These are phyloP conservation scores for Ormyrus rosae DNA, from an alignment of 2,888 invertebrate species.

Conservation along the genomic window DNA sequence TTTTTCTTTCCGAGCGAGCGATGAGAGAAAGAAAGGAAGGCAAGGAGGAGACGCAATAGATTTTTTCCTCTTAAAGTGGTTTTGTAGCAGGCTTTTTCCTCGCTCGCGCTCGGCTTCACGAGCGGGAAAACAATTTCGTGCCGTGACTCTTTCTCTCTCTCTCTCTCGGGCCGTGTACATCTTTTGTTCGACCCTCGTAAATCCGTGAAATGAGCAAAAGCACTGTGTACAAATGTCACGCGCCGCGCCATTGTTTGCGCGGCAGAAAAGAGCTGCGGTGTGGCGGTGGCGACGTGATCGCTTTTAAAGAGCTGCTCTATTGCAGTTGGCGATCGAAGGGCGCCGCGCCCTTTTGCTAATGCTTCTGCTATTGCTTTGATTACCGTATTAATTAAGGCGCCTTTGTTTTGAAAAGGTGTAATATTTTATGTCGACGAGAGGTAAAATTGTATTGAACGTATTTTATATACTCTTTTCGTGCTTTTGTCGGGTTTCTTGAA, in stretches of 20 bases:
- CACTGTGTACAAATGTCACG: conserved; percentile 57
- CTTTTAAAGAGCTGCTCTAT: conserved; percentile 13
- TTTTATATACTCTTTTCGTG: too few relatives aligned
- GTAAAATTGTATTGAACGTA: too few relatives aligned
- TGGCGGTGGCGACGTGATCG: conserved; percentile 36
- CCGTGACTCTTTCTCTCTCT: conserved; percentile 38
- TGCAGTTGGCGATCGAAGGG: neutral
- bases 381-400: neutral
- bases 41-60: conserved; percentile 68
- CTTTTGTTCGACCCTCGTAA: conserved; percentile 58
- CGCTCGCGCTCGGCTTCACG: conserved; percentile 10
- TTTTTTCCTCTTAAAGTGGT: conserved; percentile 71
- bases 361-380: neutral
- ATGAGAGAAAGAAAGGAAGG: neutral
- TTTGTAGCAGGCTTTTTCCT: conserved; percentile 60
- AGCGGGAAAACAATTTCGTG: conserved; percentile 53
- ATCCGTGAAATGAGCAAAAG: conserved; percentile 56
- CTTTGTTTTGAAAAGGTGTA: too few relatives aligned
- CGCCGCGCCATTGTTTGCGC: conserved; percentile 51
- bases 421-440: too few relatives aligned
- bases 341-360: neutral
- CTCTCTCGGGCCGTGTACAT: neutral
- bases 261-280: conserved; percentile 21
- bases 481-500: too few relatives aligned
- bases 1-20: neutral